Evolutionary conservation across 1,140 invertebrate genomes (phyloP).

Genomic region (Ceratosolen fusciceps): DNA sequence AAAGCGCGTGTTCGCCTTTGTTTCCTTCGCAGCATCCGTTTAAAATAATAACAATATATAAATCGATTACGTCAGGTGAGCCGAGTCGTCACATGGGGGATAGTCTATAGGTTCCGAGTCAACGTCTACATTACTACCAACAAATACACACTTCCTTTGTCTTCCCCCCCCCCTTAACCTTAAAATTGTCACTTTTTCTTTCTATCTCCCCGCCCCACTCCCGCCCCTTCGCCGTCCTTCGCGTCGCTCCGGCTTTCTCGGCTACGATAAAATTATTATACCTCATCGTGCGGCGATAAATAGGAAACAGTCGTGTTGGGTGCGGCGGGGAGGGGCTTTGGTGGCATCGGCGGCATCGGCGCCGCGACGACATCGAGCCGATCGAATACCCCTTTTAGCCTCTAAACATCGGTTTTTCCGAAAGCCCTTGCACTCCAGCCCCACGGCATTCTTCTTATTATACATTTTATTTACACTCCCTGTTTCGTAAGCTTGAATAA

Average conservation of each 20-base stretch:
- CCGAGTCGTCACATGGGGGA: neutral
- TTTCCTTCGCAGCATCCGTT: slow-evolving; percentile 2
- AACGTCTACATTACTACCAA: neutral
- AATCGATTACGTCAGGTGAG: slow-evolving; percentile 29
- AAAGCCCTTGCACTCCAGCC: too few species aligned
- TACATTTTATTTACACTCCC: too few species aligned
- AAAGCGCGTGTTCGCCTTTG: neutral
- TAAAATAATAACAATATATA: slow-evolving; percentile 1
- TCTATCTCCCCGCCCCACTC: too few species aligned
- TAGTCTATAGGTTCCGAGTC: neutral
- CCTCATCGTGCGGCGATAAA: neutral
- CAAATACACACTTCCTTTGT: neutral
- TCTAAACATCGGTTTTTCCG: too few species aligned
- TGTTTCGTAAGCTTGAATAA: too few species aligned
- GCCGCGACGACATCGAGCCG: too few species aligned
- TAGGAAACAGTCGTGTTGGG: neutral
- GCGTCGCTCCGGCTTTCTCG: neutral
- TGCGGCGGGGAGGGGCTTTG: too few species aligned
- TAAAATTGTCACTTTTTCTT: neutral
- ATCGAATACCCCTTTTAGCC: too few species aligned
- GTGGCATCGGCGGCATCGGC: too few species aligned
- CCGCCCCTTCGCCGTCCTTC: too few species aligned
- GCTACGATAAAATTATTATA: neutral
- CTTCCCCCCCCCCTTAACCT: neutral
- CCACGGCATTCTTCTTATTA: too few species aligned